These are phyloP conservation scores for Taphrorychus bicolor DNA, from an alignment of 2,888 invertebrate genomes.

Conservation along the genomic window DNA sequence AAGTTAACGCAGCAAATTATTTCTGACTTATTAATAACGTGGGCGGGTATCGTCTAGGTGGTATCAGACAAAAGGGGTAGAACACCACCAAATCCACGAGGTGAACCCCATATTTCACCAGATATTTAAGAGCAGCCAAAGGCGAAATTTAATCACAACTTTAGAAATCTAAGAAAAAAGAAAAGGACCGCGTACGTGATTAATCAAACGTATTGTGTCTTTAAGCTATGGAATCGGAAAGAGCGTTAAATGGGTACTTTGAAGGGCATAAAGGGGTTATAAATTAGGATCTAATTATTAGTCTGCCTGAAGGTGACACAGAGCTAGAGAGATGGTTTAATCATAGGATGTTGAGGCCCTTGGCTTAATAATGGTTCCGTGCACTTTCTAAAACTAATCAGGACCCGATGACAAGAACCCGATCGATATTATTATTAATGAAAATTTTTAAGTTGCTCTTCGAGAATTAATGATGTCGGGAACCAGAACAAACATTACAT, in stretches of 20 bases:
- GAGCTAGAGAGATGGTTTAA: constrained; percentile 21
- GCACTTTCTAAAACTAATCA: neutral
- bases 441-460: neutral
- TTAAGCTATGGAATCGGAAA: constrained; percentile 16
- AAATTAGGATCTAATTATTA: constrained; percentile 32
- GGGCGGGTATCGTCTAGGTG: constrained; percentile 13
- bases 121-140: constrained; percentile 24
- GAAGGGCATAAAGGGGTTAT: constrained; percentile 31
- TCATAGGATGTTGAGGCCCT: constrained; percentile 4
- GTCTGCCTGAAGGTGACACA: constrained; percentile 31
- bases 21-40: constrained; percentile 27
- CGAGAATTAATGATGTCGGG: constrained; percentile 27
- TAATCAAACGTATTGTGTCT: constrained; percentile 24
- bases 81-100: constrained; percentile 7
- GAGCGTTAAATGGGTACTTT: constrained; percentile 30
- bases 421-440: constrained; percentile 3
- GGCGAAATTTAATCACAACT: constrained; percentile 30
- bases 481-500: constrained; percentile 31
- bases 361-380: neutral
- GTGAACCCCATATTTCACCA: constrained; percentile 28
- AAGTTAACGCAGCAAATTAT: constrained; percentile 18
- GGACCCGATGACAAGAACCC: neutral
- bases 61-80: neutral
- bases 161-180: constrained; percentile 18
- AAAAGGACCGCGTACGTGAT: constrained; percentile 20